Evolutionary conservation across 64 coral and sea anemone species (phyloP), one percentile per base, ranked within the genome.

Genomic region (Orbicella faveolata): DNA sequence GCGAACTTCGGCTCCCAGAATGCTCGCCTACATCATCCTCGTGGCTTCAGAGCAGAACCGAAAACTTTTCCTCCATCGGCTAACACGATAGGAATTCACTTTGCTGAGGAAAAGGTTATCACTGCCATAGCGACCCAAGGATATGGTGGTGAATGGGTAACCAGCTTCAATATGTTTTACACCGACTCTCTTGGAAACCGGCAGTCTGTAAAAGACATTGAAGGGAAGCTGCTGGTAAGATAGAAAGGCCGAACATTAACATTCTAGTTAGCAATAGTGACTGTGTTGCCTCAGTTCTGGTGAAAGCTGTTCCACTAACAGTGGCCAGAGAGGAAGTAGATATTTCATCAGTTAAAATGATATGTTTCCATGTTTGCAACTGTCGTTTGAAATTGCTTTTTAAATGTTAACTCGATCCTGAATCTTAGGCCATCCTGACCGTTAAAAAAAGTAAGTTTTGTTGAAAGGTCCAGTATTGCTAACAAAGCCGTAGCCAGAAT

Each of bases 141-240:
- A 39, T 92, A 80, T 73, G 90, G 75, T 3, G 13, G 18, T n/a
- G 90, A 92, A 81, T 92, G 90, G 90, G 83, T 92, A 16, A 62
- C 63, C 12, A 74, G 13, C 37, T 92, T 92, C 70, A n/a, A 87
- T 23, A 0, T 92, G 61, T 61, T 92, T 72, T 92, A 87, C 21
- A 67, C 18, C 34, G 12, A 48, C 53, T 33, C 63, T 0, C 12
- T 6, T 16, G 73, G 87, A 35, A 21, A 59, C 3, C 73, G 63
- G 19, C 52, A 67, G 35, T 59, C 67, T 65, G 55, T 85, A 0
- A 84, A 44, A 51, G 36, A 33, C 80, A 65, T 41, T 0, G 10
- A 75, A n/a, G 89, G 89, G n/a, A 13, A 37, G n/a, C 51, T 18
- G 33, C 52, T 91, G 80, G 89, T 91, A 77, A 85, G 80, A 15